Evolutionary conservation across 2,113 vertebrate genomes (phyloP).

Genomic region (Grantiella picta): DNA sequence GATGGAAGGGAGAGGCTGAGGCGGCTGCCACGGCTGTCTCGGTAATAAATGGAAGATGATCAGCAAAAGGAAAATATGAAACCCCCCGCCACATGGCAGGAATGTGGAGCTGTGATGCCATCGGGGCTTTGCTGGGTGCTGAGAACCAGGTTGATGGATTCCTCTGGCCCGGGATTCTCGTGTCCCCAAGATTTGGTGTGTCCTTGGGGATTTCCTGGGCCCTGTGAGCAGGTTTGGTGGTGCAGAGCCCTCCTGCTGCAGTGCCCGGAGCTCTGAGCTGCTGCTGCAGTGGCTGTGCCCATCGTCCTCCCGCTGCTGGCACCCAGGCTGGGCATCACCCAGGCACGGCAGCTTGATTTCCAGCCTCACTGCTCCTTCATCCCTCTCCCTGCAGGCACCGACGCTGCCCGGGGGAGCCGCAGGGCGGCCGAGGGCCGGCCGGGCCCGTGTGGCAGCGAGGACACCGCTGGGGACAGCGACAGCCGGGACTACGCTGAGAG

Average conservation of each 20-base stretch:
- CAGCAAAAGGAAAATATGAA: background rate
- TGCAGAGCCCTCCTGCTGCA: background rate
- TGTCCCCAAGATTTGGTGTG: background rate
- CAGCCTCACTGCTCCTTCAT: background rate
- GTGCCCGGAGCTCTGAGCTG: background rate
- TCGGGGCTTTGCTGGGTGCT: background rate
- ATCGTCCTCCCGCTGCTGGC: background rate
- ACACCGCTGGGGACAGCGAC: background rate
- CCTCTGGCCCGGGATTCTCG: background rate
- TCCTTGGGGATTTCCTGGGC: background rate
- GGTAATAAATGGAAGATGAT: background rate
- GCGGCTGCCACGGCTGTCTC: background rate
- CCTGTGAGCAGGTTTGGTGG: fast-evolving
- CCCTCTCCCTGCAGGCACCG: constrained; percentile 47
- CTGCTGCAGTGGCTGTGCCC: fast-evolving
- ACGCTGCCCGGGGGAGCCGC: constrained; percentile 42
- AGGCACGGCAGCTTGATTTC: fast-evolving
- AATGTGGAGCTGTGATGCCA: background rate
- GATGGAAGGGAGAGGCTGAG: background rate
- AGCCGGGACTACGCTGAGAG: constrained; percentile 4
- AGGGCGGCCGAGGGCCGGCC: constrained; percentile 51
- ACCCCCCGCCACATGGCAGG: background rate
- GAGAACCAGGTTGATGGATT: background rate
- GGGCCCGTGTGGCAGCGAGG: constrained; percentile 23
- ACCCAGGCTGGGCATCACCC: background rate